Evolutionary conservation across 1,140 invertebrate genomes (phyloP).

Genomic region (Temnothorax nylanderi): DNA sequence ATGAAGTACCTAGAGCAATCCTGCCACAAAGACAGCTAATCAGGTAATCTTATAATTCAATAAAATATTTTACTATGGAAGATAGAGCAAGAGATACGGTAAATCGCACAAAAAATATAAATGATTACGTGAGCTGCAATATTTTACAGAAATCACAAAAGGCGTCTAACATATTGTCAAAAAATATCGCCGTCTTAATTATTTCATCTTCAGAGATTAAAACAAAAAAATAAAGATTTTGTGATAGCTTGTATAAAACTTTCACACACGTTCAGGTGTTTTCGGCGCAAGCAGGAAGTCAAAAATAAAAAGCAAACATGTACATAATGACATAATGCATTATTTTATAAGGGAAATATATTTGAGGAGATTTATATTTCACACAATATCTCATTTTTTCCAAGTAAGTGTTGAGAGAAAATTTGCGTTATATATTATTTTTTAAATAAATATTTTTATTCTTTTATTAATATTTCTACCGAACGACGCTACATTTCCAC

Average conservation of each 20-base stretch:
- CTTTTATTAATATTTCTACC: slow-evolving; percentile 16
- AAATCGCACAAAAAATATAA: background rate
- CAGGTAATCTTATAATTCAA: background rate
- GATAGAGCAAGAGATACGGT: background rate
- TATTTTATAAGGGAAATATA: background rate
- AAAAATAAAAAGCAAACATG: background rate
- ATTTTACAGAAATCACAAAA: background rate
- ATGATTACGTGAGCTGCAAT: background rate
- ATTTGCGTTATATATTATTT: background rate
- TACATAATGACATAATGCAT: background rate
- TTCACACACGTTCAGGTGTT: background rate
- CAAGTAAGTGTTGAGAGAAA: background rate
- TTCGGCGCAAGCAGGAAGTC: background rate
- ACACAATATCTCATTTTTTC: background rate
- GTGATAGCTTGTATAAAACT: too few relatives aligned
- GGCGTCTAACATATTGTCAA: too few relatives aligned
- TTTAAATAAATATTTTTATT: background rate
- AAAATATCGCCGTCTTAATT: too few relatives aligned
- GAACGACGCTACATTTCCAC: background rate
- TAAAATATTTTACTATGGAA: background rate
- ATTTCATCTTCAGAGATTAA: background rate
- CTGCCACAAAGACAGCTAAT: too few relatives aligned
- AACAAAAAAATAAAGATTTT: too few relatives aligned
- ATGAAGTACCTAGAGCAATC: too few relatives aligned
- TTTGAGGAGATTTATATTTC: background rate